These are phyloP conservation scores for Lophius piscatorius DNA, from an alignment of 2,113 vertebrate genomes.

Conservation along the genomic window DNA sequence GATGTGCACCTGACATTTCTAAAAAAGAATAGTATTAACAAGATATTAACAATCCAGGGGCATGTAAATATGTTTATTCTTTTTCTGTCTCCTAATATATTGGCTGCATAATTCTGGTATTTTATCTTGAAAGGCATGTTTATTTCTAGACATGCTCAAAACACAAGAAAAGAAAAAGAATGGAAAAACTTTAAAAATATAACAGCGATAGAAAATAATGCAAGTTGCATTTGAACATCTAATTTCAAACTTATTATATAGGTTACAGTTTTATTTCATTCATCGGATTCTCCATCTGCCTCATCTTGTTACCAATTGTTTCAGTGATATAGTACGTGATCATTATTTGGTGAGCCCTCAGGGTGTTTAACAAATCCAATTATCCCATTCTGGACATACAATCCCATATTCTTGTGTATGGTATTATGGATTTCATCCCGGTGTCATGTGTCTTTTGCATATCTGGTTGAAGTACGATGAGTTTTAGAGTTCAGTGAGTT, in stretches of 20 bases:
- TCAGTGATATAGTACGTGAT: constrained; percentile 12
- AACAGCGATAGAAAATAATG: background rate
- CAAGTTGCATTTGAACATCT: background rate
- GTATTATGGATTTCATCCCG: constrained; percentile 31
- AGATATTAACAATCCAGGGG: too few relatives aligned
- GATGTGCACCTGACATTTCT: too few relatives aligned
- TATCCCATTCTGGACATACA: constrained; percentile 24
- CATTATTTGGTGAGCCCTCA: constrained; percentile 19
- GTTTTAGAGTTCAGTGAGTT: constrained; percentile 9
- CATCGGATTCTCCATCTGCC: background rate
- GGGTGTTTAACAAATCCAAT: constrained; percentile 26
- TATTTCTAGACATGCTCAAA: too few relatives aligned
- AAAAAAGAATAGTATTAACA: too few relatives aligned
- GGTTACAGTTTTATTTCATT: background rate
- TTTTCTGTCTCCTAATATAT: too few relatives aligned
- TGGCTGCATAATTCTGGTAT: too few relatives aligned
- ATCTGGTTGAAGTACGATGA: background rate
- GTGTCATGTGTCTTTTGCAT: constrained; percentile 18
- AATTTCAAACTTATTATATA: background rate
- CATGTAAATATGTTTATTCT: too few relatives aligned
- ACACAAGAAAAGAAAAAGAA: too few relatives aligned
- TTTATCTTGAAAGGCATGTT: too few relatives aligned
- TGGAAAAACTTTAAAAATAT: too few relatives aligned
- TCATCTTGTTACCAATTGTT: constrained; percentile 13
- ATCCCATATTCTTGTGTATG: constrained; percentile 19